phyloP scores from a whole-genome alignment of 2,797 vertebrate genomes.

The Spondyliosoma cantharus region DNA sequence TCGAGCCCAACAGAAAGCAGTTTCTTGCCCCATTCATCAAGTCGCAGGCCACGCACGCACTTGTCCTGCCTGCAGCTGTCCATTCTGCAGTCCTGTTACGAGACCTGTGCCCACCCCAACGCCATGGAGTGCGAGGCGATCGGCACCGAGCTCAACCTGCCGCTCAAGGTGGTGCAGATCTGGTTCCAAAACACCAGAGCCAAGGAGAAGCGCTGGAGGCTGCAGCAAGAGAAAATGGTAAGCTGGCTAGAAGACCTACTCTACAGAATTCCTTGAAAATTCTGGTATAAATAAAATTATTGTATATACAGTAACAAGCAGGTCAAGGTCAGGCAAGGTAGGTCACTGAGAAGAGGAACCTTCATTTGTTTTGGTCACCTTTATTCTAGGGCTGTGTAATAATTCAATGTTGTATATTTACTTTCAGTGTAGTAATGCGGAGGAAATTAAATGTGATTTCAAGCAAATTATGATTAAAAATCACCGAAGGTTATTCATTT shows the following conservation, averaged over 20 bases:
- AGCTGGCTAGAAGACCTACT: slow-evolving; percentile 9
- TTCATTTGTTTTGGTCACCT: not conserved
- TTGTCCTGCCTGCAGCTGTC: slow-evolving; percentile 92
- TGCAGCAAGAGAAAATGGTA: slow-evolving; percentile 88
- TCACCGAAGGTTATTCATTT: not conserved
- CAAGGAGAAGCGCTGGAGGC: slow-evolving; percentile 93
- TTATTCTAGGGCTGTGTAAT: not conserved
- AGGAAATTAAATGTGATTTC: not conserved
- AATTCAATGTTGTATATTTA: not conserved
- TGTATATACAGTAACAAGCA: not conserved
- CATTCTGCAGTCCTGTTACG: slow-evolving; percentile 94
- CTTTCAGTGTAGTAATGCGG: not conserved
- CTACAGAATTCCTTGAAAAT: not conserved
- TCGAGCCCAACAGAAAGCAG: slow-evolving; percentile 80
- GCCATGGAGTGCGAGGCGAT: slow-evolving; percentile 93
- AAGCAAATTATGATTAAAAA: not conserved
- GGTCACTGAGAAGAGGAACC: not conserved
- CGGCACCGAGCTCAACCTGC: slow-evolving; percentile 90
- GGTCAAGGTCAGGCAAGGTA: not conserved
- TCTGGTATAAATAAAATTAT: too few species aligned
- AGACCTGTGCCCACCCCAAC: slow-evolving; percentile 93
- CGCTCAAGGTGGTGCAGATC: slow-evolving; percentile 94
- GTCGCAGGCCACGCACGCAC: slow-evolving; percentile 92
- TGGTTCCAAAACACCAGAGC: slow-evolving; percentile 97
- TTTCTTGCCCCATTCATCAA: slow-evolving; percentile 85